Conservation (phyloP, 2,888 invertebrate species). For the Pycnomerus fuliginosus region DNA sequence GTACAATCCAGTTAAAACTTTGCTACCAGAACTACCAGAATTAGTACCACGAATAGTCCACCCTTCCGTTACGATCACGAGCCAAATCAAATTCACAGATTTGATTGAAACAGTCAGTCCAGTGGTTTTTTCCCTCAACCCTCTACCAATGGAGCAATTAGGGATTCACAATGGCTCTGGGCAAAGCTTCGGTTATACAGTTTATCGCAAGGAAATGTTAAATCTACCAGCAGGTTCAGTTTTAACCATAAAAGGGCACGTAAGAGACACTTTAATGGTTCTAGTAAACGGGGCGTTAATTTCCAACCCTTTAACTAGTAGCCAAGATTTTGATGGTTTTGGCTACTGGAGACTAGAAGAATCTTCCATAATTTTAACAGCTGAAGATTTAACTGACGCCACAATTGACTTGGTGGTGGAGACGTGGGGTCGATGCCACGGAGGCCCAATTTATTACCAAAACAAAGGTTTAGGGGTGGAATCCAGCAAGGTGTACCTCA, state of each 20-base stretch:
- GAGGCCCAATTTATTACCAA: slow-evolving; percentile 49
- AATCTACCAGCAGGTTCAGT: slow-evolving; percentile 37
- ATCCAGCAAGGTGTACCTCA: slow-evolving; percentile 52
- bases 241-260: slow-evolving; percentile 50
- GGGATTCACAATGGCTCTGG: slow-evolving; percentile 53
- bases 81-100: slow-evolving; percentile 57
- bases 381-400: slow-evolving; percentile 26
- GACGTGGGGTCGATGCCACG: slow-evolving; percentile 79
- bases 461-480: slow-evolving; percentile 48
- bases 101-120: no score
- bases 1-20: slow-evolving; percentile 38
- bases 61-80: slow-evolving; percentile 66
- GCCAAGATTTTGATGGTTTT: slow-evolving; percentile 43
- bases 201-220: slow-evolving; percentile 53
- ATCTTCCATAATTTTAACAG: slow-evolving; percentile 32
- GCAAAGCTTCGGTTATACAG: slow-evolving; percentile 59
- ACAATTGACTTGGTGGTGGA: slow-evolving; percentile 58
- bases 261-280: slow-evolving; percentile 55
- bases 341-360: slow-evolving; percentile 50
- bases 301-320: slow-evolving; percentile 8
- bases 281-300: slow-evolving; percentile 11
- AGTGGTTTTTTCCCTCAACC: slow-evolving; percentile 35
- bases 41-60: slow-evolving; percentile 74
- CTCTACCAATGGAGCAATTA: slow-evolving; percentile 47
- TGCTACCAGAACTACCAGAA: slow-evolving; percentile 50